Evolutionary conservation across 2,888 invertebrate genomes (phyloP).

Genomic region (Julus scandinavius): DNA sequence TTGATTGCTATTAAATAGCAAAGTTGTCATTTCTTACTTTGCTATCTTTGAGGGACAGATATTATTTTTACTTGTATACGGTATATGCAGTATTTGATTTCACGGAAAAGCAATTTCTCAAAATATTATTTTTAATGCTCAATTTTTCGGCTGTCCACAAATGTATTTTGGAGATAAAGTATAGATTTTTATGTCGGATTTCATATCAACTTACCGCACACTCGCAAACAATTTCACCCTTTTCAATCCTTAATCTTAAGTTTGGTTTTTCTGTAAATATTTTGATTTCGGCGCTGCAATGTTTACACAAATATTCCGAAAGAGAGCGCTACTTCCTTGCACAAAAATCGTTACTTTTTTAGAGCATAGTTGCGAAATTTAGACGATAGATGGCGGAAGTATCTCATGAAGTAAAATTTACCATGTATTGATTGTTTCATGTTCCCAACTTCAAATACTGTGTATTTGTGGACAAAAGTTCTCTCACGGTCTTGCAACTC

Average conservation of each 20-base stretch:
- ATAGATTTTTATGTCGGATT: not conserved
- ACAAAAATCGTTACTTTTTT: constrained; percentile 7
- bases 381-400: not conserved
- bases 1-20: not conserved
- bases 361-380: not conserved
- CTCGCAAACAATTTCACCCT: not conserved
- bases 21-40: not conserved
- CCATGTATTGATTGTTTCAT: not conserved
- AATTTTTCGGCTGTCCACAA: not conserved
- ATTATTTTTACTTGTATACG: not conserved
- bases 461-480: not conserved
- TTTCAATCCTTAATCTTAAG: not conserved
- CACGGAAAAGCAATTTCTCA: not conserved
- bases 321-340: constrained; percentile 22
- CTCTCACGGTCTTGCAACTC: too few relatives aligned
- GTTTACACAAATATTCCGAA: not conserved
- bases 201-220: not conserved
- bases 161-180: constrained; percentile 6
- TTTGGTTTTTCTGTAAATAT: not conserved
- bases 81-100: not conserved
- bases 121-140: constrained; percentile 2
- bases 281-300: constrained; percentile 12
- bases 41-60: not conserved
- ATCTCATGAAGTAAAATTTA: not conserved
- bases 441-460: not conserved